Percentiles rank a stretch among this genome's conserved stretches.
phyloP scores from a whole-genome alignment of 2,113 vertebrate species.

The Labeo catla region DNA sequence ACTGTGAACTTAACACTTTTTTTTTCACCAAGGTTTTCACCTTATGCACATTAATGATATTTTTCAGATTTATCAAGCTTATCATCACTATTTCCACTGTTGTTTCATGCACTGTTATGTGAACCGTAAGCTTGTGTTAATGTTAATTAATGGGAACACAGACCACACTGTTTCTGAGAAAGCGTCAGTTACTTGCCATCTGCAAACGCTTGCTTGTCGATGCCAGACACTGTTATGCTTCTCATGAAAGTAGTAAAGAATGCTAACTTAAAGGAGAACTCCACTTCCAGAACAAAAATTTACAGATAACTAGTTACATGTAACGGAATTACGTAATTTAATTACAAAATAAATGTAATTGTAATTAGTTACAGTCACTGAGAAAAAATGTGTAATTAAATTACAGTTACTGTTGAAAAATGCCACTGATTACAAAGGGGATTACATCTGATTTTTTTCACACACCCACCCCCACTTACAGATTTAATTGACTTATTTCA shows the following conservation, averaged over 20 bases:
- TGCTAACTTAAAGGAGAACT: not conserved
- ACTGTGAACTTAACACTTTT: constrained; percentile 3
- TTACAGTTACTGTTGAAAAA: too few relatives aligned
- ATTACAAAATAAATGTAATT: too few relatives aligned
- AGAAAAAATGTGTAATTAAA: too few relatives aligned
- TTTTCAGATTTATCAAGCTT: constrained; percentile 4
- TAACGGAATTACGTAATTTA: too few relatives aligned
- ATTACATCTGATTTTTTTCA: too few relatives aligned
- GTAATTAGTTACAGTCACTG: too few relatives aligned
- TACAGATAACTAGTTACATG: too few relatives aligned
- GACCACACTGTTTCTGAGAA: constrained; percentile 34
- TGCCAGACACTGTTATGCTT: constrained; percentile 1
- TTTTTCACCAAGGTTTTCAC: not conserved
- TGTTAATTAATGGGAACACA: constrained; percentile 32
- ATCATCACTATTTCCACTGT: not conserved
- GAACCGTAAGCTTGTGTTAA: not conserved
- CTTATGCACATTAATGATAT: not conserved
- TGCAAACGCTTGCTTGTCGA: not conserved
- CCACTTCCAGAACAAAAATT: too few relatives aligned
- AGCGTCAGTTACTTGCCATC: constrained; percentile 1
- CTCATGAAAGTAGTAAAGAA: not conserved
- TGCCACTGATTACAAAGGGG: too few relatives aligned
- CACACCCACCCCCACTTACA: too few relatives aligned
- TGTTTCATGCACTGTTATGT: not conserved
- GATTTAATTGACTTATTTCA: too few relatives aligned